Evolutionary conservation across 2,888 invertebrate species (phyloP).

Genomic region (Alviniconcha strummeri): DNA sequence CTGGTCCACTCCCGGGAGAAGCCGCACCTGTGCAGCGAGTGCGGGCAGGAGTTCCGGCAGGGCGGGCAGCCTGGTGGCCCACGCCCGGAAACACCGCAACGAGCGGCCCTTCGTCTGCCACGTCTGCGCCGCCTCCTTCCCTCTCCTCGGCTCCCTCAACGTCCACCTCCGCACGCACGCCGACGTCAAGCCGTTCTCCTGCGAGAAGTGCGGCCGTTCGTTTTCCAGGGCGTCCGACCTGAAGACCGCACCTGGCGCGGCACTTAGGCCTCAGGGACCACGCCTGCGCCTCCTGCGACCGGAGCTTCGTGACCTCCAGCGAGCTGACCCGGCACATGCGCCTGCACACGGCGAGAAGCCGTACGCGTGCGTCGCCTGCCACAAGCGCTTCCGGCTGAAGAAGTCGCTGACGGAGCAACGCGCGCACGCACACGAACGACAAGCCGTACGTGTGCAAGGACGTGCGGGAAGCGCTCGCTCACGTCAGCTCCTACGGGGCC

Average conservation of each 20-base stretch:
- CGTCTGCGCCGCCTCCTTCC: no score
- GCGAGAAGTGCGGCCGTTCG: conserved; percentile 22
- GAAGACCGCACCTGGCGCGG: neutral
- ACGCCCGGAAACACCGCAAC: no score
- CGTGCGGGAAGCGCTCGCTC: no score
- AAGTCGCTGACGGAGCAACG: no score
- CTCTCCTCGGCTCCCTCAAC: no score
- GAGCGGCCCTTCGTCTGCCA: conserved; percentile 13
- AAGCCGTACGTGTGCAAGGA: no score
- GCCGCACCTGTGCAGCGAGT: conserved; percentile 25
- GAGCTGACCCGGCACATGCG: conserved; percentile 29
- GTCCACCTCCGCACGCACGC: neutral
- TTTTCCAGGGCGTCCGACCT: conserved; percentile 33
- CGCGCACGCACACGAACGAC: no score
- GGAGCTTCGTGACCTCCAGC: conserved; percentile 13
- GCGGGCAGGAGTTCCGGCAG: conserved; percentile 28
- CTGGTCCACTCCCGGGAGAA: conserved; percentile 28
- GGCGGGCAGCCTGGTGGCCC: neutral
- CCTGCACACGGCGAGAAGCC: neutral
- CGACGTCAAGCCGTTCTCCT: conserved; percentile 28
- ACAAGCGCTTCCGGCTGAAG: no score
- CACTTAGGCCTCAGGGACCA: no score
- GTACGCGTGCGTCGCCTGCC: conserved; percentile 23
- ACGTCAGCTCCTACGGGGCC: no score
- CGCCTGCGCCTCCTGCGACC: neutral